Conservation (phyloP, 2,888 invertebrate species). For the Zhengitettix transpicula region DNA sequence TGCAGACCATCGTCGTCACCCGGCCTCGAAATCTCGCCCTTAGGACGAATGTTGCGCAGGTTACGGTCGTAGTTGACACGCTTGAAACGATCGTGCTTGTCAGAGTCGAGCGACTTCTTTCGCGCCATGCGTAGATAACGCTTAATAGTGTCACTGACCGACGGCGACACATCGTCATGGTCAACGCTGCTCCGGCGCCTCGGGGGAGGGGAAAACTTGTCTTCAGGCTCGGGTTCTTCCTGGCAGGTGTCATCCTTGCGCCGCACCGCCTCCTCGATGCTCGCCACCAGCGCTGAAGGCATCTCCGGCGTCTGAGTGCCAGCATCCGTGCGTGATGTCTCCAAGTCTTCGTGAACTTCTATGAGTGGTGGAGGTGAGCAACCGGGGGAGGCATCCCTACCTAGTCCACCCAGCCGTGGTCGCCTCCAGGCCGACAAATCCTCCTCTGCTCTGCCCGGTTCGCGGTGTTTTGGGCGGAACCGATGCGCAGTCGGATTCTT, state of each 20-base stretch:
- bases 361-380: conserved; percentile 47
- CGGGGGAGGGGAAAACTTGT: conserved; percentile 10
- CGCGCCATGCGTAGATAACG: conserved; percentile 73
- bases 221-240: not conserved
- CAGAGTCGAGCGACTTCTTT: conserved; percentile 69
- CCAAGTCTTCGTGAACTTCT: conserved; percentile 45
- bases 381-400: conserved; percentile 5
- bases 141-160: conserved; percentile 75
- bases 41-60: conserved; percentile 64
- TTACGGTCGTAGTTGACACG: conserved; percentile 78
- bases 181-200: conserved; percentile 63
- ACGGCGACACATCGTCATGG: conserved; percentile 71
- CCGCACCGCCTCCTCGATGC: conserved; percentile 28
- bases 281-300: conserved; percentile 33
- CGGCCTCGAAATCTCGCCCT: conserved; percentile 53
- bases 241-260: conserved; percentile 26
- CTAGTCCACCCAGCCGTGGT: conserved; percentile 3
- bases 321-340: conserved; percentile 30
- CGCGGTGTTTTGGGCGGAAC: not conserved
- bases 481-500: not conserved
- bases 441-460: not conserved
- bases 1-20: conserved; percentile 61
- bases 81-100: conserved; percentile 67
- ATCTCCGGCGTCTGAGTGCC: conserved; percentile 47
- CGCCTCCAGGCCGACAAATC: conserved; percentile 18